These are phyloP conservation scores for Microplitis mediator DNA, from an alignment of 1,140 invertebrate genomes.

Conservation along the genomic window DNA sequence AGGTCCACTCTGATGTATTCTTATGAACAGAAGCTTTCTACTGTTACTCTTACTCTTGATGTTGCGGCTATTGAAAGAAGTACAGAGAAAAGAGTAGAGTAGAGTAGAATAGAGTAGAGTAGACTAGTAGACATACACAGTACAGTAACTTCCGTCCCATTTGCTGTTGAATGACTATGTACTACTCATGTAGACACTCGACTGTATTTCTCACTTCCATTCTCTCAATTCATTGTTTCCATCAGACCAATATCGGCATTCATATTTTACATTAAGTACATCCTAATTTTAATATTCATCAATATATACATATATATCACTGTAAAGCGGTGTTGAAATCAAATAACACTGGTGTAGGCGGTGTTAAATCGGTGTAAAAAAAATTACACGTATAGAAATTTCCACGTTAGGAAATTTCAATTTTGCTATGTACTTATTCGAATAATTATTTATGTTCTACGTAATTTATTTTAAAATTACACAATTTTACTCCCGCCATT, in stretches of 20 bases:
- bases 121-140: too few relatives aligned
- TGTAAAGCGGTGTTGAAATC: neutral
- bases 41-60: neutral
- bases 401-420: too few relatives aligned
- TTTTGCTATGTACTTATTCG: too few relatives aligned
- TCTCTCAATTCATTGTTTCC: slow-evolving; percentile 1
- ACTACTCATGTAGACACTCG: slow-evolving; percentile 1
- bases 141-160: slow-evolving; percentile 12
- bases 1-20: slow-evolving; percentile 4
- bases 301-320: neutral
- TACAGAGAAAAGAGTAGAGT: neutral
- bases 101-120: neutral
- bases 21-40: neutral
- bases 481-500: too few relatives aligned
- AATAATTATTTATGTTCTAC: too few relatives aligned
- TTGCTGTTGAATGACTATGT: slow-evolving; percentile 6
- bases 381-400: neutral
- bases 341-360: too few relatives aligned
- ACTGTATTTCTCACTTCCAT: neutral
- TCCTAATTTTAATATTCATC: neutral
- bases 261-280: neutral
- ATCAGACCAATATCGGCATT: neutral
- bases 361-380: too few relatives aligned
- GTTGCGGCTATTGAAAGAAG: neutral
- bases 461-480: too few relatives aligned